Percentiles rank a stretch among this genome's conserved stretches.
Conservation (phyloP, 2,797 vertebrate genomes). For the Lutjanus campechanus region DNA sequence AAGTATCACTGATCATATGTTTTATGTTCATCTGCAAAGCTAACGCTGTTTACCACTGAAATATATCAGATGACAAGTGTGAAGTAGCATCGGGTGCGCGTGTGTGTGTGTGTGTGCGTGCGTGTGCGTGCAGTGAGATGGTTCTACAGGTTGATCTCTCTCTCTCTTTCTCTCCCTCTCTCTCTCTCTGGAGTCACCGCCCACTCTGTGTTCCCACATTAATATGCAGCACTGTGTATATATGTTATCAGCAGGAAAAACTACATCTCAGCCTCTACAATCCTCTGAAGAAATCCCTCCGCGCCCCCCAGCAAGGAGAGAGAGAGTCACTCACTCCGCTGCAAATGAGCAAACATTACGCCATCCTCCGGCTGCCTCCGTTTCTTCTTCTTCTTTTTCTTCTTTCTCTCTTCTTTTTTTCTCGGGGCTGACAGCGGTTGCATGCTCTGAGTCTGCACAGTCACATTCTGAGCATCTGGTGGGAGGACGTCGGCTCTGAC, state of each 20-base stretch:
- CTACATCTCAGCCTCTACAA: conserved; percentile 28
- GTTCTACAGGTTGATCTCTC: conserved; percentile 49
- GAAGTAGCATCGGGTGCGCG: too few relatives aligned
- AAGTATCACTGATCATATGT: too few relatives aligned
- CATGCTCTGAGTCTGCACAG: conserved; percentile 28
- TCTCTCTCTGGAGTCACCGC: conserved; percentile 57
- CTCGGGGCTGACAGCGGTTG: conserved; percentile 37
- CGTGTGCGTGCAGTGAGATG: background rate
- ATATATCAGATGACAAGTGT: background rate
- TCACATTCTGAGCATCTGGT: conserved; percentile 41
- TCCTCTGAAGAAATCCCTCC: conserved; percentile 42
- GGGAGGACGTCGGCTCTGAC: conserved; percentile 61
- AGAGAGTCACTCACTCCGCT: conserved; percentile 5
- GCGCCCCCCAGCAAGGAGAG: conserved; percentile 18
- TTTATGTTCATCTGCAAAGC: too few relatives aligned
- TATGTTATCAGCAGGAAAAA: conserved; percentile 39
- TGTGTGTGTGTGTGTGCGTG: too few relatives aligned
- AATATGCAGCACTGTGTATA: conserved; percentile 47
- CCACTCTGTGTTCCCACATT: conserved; percentile 62
- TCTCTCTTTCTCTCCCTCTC: conserved; percentile 14
- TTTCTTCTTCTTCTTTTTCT: background rate
- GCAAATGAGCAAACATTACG: conserved; percentile 46
- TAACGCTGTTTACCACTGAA: too few relatives aligned
- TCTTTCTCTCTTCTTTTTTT: background rate
- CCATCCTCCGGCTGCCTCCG: conserved; percentile 55